Base-by-base conservation (phyloP, 2,888 invertebrate genomes). In the Cantharis rufa region DNA sequence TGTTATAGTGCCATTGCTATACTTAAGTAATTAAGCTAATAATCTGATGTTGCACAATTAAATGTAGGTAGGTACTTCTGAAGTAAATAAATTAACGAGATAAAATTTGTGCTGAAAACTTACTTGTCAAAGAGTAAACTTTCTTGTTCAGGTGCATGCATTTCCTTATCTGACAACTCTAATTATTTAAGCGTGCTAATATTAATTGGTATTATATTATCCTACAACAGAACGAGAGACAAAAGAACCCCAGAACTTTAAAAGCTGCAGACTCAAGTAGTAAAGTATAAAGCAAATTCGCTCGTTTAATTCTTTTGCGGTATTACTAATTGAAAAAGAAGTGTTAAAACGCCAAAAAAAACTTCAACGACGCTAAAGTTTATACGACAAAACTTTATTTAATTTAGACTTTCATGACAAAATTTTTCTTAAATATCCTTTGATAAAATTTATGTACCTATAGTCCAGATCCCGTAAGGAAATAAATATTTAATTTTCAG, bases 151-250 rank as follows among this genome's bases (percentile, higher is more conserved):
- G 74, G 74, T 74, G 64, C 64, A 70, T 70, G 48, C 48, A 48
- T 48, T 48, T 64, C 16, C 75, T 74, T 69, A 68, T 66, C 66
- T 71, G 71, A 75, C 75, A 71, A 75, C 61, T 75, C 71, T 75
- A 75, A 75, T 75, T 75, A 75, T 71, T 70, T 71, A 69, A 71
- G 71, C 64, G 64, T 62, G 62, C 71, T 75, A 75, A 75, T 75
- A 75, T 70, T 71, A 75, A 75, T 75, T 68, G 75, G 75, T 75
- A 75, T 75, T 75, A 75, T 64, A 64, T 32, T 24, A 27, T 71
- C 66, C 68, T 28, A 62, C 69, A 32, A 70, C 70, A 74, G 70
- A 69, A 63, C 70, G 18, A 64, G 18, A 70, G 74, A 74, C 74
- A 74, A 74, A 74, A 74, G 74, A 69, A 73, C 70, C 63, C 28